These are phyloP conservation scores for Nephrocerus scutellatus DNA, from an alignment of 2,888 invertebrate species.

Conservation along the genomic window DNA sequence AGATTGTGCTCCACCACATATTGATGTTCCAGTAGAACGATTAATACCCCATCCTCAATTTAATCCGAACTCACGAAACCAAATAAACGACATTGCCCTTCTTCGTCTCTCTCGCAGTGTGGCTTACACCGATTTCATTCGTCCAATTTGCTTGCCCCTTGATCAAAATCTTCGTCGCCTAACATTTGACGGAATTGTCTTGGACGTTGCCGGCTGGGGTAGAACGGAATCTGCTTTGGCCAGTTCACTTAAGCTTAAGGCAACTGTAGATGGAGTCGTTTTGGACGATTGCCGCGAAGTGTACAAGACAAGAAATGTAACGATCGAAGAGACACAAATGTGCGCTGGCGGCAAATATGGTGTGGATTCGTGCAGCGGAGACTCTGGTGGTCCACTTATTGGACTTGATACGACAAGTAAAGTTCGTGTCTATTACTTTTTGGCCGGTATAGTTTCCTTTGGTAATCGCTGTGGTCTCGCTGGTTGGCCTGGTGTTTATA, in stretches of 20 bases:
- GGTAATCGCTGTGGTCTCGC: constrained; percentile 56
- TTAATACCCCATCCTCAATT: constrained; percentile 61
- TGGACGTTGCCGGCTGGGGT: constrained; percentile 61
- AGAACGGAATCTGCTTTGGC: constrained; percentile 50
- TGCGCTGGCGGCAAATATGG: constrained; percentile 55
- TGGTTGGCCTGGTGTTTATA: constrained; percentile 60
- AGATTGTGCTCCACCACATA: constrained; percentile 56
- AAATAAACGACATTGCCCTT: constrained; percentile 66
- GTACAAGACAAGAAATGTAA: constrained; percentile 53
- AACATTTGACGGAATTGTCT: constrained; percentile 45
- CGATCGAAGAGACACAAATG: constrained; percentile 50
- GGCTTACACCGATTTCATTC: constrained; percentile 52
- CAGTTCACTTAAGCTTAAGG: constrained; percentile 52
- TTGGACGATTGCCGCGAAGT: constrained; percentile 49
- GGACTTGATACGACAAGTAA: constrained; percentile 42
- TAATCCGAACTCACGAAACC: constrained; percentile 52
- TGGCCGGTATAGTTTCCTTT: constrained; percentile 58
- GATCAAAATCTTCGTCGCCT: constrained; percentile 34
- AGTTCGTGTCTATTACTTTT: constrained; percentile 47
- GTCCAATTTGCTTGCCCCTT: constrained; percentile 57
- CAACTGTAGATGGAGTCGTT: constrained; percentile 49
- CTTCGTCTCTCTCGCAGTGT: constrained; percentile 55
- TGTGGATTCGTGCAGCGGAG: constrained; percentile 55
- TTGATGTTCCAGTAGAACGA: constrained; percentile 58
- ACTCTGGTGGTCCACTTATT: constrained; percentile 60